phyloP scores from a whole-genome alignment of 1,140 invertebrate genomes.

The Rhyacophila brunnea region DNA sequence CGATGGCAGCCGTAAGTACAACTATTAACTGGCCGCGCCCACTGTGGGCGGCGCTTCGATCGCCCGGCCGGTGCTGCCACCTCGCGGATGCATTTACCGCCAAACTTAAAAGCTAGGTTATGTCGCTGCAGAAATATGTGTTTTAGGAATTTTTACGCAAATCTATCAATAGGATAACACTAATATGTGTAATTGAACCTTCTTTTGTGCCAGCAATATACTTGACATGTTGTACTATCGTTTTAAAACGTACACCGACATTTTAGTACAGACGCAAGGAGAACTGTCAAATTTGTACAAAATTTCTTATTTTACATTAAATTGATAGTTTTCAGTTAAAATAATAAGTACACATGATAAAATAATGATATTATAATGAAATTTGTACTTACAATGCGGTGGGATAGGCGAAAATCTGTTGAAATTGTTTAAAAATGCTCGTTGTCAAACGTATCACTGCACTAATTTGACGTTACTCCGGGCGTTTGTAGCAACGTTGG shows the following conservation, averaged over 20 bases:
- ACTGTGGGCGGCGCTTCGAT: conserved; percentile 18
- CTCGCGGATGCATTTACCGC: conserved; percentile 16
- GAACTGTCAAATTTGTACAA: conserved; percentile 18
- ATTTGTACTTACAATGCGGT: conserved; percentile 4
- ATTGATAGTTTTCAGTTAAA: neutral
- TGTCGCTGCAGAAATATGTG: conserved; percentile 3
- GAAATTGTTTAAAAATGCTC: neutral
- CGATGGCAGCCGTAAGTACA: conserved; percentile 35
- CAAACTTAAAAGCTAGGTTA: conserved; percentile 29
- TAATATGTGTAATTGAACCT: neutral
- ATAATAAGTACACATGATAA: neutral
- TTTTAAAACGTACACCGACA: neutral
- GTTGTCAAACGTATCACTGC: conserved; percentile 12
- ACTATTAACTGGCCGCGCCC: conserved; percentile 36
- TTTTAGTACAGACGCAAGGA: conserved; percentile 23
- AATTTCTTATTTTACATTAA: neutral
- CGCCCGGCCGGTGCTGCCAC: conserved; percentile 29
- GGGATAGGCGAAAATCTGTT: neutral
- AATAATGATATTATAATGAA: neutral
- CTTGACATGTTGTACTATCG: conserved; percentile 12
- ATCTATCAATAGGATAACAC: neutral
- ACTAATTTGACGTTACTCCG: conserved; percentile 2
- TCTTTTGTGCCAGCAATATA: neutral
- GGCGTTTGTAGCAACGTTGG: conserved; percentile 13
- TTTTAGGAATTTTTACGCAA: conserved; percentile 5